Evolutionary conservation across 2,888 invertebrate species (phyloP).

Genomic region (Orthosia gracilis): DNA sequence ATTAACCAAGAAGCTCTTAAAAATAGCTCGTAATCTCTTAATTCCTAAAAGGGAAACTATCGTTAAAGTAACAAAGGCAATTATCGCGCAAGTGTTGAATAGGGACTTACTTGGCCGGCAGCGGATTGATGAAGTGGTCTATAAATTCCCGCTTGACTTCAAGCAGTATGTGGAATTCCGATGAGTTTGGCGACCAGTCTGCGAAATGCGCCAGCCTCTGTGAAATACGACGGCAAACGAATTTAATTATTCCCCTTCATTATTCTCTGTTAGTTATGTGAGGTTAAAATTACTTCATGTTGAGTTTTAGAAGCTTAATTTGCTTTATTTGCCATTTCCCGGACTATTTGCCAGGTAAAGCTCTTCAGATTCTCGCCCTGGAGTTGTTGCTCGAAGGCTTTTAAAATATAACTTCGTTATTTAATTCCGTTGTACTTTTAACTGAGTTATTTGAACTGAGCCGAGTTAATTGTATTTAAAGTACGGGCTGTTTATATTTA

Average conservation of each 20-base stretch:
- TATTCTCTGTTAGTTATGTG: conserved; percentile 64
- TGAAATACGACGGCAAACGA: conserved; percentile 73
- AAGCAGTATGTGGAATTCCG: conserved; percentile 93
- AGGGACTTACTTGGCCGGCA: conserved; percentile 90
- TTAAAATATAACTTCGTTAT: conserved; percentile 48
- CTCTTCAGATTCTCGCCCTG: conserved; percentile 30
- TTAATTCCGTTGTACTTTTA: conserved; percentile 52
- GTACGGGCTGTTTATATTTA: conserved; percentile 22
- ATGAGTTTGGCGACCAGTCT: conserved; percentile 94
- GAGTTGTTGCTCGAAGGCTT: conserved; percentile 42
- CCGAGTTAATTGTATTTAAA: conserved; percentile 56
- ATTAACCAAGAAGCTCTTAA: neutral
- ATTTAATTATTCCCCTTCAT: conserved; percentile 78
- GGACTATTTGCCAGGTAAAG: conserved; percentile 49
- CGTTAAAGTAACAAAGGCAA: conserved; percentile 65
- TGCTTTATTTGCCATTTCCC: conserved; percentile 49
- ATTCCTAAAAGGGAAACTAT: neutral
- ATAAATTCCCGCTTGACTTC: conserved; percentile 94
- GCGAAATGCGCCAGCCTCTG: conserved; percentile 94
- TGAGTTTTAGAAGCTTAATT: conserved; percentile 59
- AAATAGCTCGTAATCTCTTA: neutral
- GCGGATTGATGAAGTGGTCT: conserved; percentile 92
- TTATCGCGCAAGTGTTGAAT: conserved; percentile 48
- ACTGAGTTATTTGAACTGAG: conserved; percentile 45
- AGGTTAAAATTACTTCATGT: conserved; percentile 64